Percentiles rank a stretch among this genome's conserved stretches.
phyloP scores from a whole-genome alignment of 1,140 invertebrate genomes.

The Diachasmimorpha longicaudata region DNA sequence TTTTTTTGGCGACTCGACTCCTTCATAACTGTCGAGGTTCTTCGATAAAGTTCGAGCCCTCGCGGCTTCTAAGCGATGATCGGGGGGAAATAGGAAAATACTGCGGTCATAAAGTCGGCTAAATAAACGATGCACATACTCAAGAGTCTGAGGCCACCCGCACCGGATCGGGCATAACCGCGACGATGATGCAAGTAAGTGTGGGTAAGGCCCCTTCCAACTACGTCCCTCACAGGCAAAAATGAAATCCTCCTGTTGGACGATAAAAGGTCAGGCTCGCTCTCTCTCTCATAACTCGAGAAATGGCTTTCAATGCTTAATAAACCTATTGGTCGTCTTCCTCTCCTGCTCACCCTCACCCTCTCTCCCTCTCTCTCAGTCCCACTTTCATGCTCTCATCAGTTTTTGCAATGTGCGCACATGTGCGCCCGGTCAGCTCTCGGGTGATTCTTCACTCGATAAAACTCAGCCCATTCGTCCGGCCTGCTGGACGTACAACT shows the following conservation, averaged over 20 bases:
- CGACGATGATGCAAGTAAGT: not conserved
- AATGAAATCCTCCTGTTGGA: not conserved
- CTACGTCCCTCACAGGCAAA: not conserved
- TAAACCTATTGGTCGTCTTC: not conserved
- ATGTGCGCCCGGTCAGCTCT: constrained; percentile 5
- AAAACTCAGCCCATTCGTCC: constrained; percentile 18
- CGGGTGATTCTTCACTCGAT: constrained; percentile 8
- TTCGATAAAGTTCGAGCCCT: too few relatives aligned
- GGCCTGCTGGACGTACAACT: constrained; percentile 3
- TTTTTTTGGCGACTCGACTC: too few relatives aligned
- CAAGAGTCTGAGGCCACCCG: constrained; percentile 30
- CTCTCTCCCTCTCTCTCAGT: not conserved
- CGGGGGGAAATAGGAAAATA: not conserved
- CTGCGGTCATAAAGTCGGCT: not conserved
- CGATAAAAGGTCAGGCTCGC: constrained; percentile 44
- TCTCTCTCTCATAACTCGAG: constrained; percentile 29
- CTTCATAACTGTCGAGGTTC: too few relatives aligned
- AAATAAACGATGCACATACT: not conserved
- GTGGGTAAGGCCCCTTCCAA: not conserved
- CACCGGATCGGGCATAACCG: constrained; percentile 17
- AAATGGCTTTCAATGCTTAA: not conserved
- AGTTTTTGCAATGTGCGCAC: not conserved
- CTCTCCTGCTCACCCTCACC: not conserved
- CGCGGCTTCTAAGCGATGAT: too few relatives aligned
- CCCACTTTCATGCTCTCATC: not conserved